Conservation (phyloP, 2,113 vertebrate species). For the Osmerus eperlanus region DNA sequence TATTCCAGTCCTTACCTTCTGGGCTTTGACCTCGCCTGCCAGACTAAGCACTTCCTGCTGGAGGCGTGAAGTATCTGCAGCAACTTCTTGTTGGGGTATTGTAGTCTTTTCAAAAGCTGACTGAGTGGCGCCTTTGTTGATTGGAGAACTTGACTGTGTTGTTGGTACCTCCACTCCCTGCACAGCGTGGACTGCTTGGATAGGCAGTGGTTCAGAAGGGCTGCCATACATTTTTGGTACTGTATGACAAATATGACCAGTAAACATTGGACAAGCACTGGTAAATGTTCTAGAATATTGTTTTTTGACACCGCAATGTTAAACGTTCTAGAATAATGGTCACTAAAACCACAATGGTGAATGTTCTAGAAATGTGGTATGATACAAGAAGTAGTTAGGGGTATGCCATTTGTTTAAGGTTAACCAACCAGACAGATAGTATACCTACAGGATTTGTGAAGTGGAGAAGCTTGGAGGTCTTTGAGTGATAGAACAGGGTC, state of each 20-base stretch:
- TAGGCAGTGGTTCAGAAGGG: background rate
- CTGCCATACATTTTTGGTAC: background rate
- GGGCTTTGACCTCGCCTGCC: conserved; percentile 76
- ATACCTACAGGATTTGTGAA: conserved; percentile 1
- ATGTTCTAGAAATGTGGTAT: no score
- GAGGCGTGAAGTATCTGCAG: conserved; percentile 59
- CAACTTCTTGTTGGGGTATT: conserved; percentile 50
- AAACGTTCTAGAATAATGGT: no score
- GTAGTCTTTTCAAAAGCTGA: background rate
- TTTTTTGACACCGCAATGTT: no score
- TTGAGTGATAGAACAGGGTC: conserved; percentile 1
- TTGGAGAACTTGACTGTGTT: background rate
- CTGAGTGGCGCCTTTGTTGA: background rate
- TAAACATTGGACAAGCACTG: background rate
- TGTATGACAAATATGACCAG: background rate
- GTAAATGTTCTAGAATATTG: no score
- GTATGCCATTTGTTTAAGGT: no score
- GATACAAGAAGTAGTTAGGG: no score
- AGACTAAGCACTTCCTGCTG: conserved; percentile 73
- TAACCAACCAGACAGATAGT: no score
- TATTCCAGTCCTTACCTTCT: conserved; percentile 73
- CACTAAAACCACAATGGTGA: no score
- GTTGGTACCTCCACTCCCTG: background rate
- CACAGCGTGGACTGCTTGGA: background rate
- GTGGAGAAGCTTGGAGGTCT: background rate